Percentiles rank a stretch among this genome's conserved stretches.
phyloP scores from a whole-genome alignment of 2,797 vertebrate genomes.

The Cossypha dichroa region DNA sequence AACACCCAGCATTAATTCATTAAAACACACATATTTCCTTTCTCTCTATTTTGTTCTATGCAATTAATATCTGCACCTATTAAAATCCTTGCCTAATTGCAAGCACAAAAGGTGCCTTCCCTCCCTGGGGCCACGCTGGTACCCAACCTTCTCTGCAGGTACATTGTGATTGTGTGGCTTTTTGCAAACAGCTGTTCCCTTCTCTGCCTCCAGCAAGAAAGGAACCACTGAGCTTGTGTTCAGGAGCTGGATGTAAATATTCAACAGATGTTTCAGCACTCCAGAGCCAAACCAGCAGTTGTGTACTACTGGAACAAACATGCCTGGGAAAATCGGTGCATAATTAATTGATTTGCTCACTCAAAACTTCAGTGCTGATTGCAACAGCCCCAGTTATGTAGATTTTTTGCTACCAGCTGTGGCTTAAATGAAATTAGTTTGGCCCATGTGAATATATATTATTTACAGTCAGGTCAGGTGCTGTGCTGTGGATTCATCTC shows the following conservation, averaged over 20 bases:
- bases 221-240: background rate
- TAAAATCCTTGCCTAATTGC: background rate
- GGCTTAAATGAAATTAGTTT: background rate
- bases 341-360: background rate
- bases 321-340: background rate
- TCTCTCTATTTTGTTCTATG: background rate
- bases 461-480: background rate
- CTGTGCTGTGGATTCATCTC: background rate
- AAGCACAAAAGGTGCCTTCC: background rate
- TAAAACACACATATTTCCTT: background rate
- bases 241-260: background rate
- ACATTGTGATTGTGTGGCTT: rapidly evolving
- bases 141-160: background rate
- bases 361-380: background rate
- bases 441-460: background rate
- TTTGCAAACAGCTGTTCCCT: background rate
- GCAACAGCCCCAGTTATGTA: background rate
- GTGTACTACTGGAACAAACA: background rate
- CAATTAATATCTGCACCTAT: background rate
- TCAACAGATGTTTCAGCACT: background rate
- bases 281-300: background rate
- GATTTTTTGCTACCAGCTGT: background rate
- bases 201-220: background rate
- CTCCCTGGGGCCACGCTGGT: background rate
- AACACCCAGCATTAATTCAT: background rate